Conservation (phyloP, 2,888 invertebrate species). For the Cantharis rufa region DNA sequence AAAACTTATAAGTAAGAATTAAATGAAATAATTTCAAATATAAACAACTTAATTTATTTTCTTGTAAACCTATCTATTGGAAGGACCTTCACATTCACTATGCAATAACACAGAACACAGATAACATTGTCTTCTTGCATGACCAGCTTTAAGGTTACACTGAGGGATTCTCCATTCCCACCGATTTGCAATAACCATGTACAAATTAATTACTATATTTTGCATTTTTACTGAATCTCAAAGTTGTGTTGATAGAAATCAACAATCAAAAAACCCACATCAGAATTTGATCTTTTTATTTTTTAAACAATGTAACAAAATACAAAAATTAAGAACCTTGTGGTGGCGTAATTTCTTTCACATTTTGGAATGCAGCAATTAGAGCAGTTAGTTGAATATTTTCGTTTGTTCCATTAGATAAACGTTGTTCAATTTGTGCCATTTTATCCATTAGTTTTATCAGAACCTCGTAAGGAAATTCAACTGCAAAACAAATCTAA, state of each 20-base stretch:
- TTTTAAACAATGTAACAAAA: background rate
- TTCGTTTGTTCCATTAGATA: conserved; percentile 87
- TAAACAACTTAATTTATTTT: background rate
- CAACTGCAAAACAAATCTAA: conserved; percentile 66
- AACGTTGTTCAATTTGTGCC: conserved; percentile 85
- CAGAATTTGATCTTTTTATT: background rate
- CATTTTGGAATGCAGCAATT: conserved; percentile 83
- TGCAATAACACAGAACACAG: no score
- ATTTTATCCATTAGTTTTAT: conserved; percentile 82
- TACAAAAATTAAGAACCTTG: conserved; percentile 24
- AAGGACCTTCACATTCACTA: no score
- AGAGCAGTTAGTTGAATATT: conserved; percentile 87
- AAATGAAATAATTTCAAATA: background rate
- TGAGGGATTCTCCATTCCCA: no score
- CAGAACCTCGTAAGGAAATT: conserved; percentile 79
- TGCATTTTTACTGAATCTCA: no score
- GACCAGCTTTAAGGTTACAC: no score
- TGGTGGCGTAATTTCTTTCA: conserved; percentile 62
- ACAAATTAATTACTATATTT: no score
- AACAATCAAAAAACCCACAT: background rate
- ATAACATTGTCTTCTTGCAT: no score
- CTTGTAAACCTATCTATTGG: background rate
- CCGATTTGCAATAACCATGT: no score
- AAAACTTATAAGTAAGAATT: background rate
- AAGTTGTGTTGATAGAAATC: no score